phyloP scores from a whole-genome alignment of 2,113 vertebrate genomes.

The Gavia stellata region DNA sequence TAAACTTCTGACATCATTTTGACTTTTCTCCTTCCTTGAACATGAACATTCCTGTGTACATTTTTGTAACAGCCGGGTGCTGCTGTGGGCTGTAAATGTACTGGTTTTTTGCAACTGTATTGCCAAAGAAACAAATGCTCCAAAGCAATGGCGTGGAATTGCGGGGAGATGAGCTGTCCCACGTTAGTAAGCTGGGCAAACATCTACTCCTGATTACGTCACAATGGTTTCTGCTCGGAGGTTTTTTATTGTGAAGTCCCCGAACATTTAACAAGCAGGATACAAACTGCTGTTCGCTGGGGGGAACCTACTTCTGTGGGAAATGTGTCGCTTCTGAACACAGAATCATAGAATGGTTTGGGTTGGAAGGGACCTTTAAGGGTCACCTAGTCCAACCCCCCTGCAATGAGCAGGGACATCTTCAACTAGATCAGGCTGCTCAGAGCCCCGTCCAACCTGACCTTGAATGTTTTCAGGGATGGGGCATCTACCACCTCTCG shows the following conservation, averaged over 20 bases:
- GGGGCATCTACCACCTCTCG: neutral
- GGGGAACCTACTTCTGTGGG: neutral
- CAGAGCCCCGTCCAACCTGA: neutral
- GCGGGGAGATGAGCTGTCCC: neutral
- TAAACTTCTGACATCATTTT: neutral
- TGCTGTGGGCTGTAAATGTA: neutral
- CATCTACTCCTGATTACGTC: neutral
- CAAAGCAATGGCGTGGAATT: neutral
- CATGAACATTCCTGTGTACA: neutral
- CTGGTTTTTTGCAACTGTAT: neutral
- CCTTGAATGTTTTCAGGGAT: neutral
- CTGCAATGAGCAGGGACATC: neutral
- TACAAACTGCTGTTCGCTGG: accelerated
- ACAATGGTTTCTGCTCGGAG: neutral
- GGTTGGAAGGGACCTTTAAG: neutral
- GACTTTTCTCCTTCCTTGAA: neutral
- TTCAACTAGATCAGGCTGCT: neutral
- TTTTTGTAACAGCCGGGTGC: neutral
- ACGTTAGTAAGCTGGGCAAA: neutral
- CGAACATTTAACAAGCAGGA: neutral
- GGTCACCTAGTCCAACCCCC: neutral
- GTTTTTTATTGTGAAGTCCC: neutral
- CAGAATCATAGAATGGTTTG: neutral
- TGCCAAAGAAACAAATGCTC: neutral
- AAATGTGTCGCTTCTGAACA: neutral